Conservation (phyloP, 1,140 invertebrate genomes). For the Diabrotica undecimpunctata region DNA sequence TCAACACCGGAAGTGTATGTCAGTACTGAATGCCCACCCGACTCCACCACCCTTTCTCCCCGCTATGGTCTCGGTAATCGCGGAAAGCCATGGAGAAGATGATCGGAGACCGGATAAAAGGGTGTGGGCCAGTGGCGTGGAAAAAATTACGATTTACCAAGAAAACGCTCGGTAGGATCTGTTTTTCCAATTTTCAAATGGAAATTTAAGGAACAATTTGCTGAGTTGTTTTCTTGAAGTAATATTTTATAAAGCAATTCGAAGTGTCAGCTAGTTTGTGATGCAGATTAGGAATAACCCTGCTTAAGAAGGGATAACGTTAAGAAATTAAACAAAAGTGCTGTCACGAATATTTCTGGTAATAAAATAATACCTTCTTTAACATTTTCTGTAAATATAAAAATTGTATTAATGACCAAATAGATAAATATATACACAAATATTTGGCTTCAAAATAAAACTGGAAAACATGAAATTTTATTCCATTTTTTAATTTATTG, state of each 20-base stretch:
- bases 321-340: too few species aligned
- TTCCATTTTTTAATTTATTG: too few species aligned
- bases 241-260: constrained; percentile 3
- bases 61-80: not conserved
- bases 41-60: not conserved
- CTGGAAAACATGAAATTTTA: too few species aligned
- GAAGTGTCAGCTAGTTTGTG: not conserved
- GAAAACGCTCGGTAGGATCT: constrained; percentile 1
- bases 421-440: too few species aligned
- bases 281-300: too few species aligned
- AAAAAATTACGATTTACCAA: not conserved
- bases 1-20: constrained; percentile 1
- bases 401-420: too few species aligned
- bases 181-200: constrained; percentile 3
- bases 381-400: too few species aligned
- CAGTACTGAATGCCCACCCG: not conserved
- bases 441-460: too few species aligned
- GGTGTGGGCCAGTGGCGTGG: constrained; percentile 1
- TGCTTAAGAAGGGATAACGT: too few species aligned
- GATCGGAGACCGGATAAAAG: constrained; percentile 1
- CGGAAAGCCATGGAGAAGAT: not conserved
- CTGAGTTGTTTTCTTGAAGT: not conserved
- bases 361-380: too few species aligned
- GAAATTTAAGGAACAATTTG: constrained; percentile 1
- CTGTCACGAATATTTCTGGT: too few species aligned